Evolutionary conservation across 1,140 invertebrate species (phyloP).

Genomic region (Papilio aristodemus): DNA sequence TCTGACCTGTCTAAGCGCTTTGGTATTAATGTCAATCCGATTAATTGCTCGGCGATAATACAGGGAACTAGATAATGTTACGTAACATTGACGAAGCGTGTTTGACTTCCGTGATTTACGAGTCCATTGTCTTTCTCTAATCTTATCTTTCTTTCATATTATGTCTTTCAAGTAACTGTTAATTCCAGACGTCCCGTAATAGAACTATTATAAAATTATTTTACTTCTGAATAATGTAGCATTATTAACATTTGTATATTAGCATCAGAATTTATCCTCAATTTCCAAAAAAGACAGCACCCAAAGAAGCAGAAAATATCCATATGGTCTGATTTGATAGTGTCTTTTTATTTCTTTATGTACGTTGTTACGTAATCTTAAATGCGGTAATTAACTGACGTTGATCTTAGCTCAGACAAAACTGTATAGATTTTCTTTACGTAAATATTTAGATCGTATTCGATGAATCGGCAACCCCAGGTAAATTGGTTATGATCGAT

Average conservation of each 20-base stretch:
- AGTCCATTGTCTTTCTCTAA: neutral
- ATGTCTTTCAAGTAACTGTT: neutral
- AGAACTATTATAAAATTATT: neutral
- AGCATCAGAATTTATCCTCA: too few species aligned
- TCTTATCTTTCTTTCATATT: neutral
- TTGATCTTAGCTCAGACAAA: too few species aligned
- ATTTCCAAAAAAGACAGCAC: too few species aligned
- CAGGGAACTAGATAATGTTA: slow-evolving; percentile 5
- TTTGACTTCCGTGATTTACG: slow-evolving; percentile 8
- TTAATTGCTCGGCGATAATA: neutral
- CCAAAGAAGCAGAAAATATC: too few species aligned
- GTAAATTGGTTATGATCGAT: neutral
- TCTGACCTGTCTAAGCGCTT: slow-evolving; percentile 4
- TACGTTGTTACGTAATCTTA: too few species aligned
- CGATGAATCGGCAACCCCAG: neutral
- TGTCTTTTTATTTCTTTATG: too few species aligned
- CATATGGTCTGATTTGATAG: too few species aligned
- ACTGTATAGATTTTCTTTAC: too few species aligned
- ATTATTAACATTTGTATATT: too few species aligned
- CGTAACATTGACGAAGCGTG: neutral
- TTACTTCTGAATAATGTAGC: too few species aligned
- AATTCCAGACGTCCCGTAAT: neutral
- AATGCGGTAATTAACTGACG: too few species aligned
- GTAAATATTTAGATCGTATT: too few species aligned
- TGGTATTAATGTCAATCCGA: slow-evolving; percentile 16